Evolutionary conservation across 1,140 invertebrate species (phyloP).

Genomic region (Sycobia sp.): DNA sequence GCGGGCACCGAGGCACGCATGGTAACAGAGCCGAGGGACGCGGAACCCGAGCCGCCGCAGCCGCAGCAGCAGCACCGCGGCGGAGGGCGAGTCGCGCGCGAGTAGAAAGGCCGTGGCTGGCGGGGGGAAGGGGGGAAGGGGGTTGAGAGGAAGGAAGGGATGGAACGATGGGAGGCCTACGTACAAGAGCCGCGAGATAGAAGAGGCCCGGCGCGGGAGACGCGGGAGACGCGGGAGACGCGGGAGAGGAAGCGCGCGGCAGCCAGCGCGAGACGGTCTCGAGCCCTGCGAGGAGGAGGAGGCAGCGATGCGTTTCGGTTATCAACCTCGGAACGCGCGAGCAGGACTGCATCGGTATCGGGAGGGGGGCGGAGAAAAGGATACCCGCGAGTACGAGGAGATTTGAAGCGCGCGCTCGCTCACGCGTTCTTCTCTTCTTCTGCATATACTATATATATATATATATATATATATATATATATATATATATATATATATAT

Average conservation of each 20-base stretch:
- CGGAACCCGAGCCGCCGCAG: too few species aligned
- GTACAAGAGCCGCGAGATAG: too few species aligned
- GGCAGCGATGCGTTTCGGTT: slow-evolving; percentile 60
- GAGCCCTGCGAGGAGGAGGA: slow-evolving; percentile 44
- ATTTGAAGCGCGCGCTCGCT: too few species aligned
- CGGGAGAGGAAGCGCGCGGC: slow-evolving; percentile 16
- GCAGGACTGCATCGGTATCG: neutral
- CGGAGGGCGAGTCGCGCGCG: neutral
- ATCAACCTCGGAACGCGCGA: slow-evolving; percentile 52
- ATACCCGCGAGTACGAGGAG: too few species aligned
- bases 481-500: too few species aligned
- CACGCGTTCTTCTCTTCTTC: too few species aligned
- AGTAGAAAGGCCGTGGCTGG: neutral
- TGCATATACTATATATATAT: too few species aligned
- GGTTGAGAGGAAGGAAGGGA: too few species aligned
- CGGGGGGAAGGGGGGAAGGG: neutral
- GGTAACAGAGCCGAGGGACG: slow-evolving; percentile 1
- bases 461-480: too few species aligned
- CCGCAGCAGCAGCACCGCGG: too few species aligned
- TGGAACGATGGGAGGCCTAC: too few species aligned
- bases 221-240: slow-evolving; percentile 30
- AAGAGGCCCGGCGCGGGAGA: slow-evolving; percentile 5
- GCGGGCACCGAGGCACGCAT: neutral
- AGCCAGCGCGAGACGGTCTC: slow-evolving; percentile 41
- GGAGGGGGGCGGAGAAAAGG: slow-evolving; percentile 34